Conservation (phyloP, 2,888 invertebrate species). For the Eupithecia subfuscata region DNA sequence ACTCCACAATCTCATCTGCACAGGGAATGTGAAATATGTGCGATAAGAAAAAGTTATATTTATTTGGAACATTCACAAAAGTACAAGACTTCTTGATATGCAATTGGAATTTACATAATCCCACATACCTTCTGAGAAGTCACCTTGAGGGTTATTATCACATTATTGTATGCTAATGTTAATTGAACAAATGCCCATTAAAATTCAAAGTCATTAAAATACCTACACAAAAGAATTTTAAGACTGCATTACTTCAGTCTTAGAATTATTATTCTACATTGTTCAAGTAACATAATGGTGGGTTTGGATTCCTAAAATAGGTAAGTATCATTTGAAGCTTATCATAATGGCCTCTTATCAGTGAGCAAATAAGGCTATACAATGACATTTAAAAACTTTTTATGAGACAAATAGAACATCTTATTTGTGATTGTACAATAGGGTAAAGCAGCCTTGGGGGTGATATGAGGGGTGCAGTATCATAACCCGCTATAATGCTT, state of each 20-base stretch:
- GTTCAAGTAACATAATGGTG: neutral
- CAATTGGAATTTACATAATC: neutral
- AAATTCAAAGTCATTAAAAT: constrained; percentile 6
- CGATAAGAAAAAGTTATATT: neutral
- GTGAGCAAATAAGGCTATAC: neutral
- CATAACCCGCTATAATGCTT: too few species aligned
- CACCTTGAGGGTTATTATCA: constrained; percentile 14
- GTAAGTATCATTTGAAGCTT: neutral
- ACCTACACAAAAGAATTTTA: neutral
- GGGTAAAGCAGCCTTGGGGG: neutral
- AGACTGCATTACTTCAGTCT: neutral
- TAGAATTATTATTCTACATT: neutral
- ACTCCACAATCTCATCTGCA: too few species aligned
- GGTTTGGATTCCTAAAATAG: neutral
- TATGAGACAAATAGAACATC: neutral
- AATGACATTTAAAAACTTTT: neutral
- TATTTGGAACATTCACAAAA: neutral
- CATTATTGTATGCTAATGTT: constrained; percentile 20
- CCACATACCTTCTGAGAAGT: neutral
- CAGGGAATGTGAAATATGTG: too few species aligned
- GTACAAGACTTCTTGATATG: neutral
- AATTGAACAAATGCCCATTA: constrained; percentile 5
- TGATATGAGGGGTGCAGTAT: too few species aligned
- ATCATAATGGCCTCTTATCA: neutral
- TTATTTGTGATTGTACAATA: neutral